Percentiles rank a stretch among this genome's conserved stretches.
phyloP scores from a whole-genome alignment of 2,113 vertebrate genomes.

The Gnathochromis pfefferi region DNA sequence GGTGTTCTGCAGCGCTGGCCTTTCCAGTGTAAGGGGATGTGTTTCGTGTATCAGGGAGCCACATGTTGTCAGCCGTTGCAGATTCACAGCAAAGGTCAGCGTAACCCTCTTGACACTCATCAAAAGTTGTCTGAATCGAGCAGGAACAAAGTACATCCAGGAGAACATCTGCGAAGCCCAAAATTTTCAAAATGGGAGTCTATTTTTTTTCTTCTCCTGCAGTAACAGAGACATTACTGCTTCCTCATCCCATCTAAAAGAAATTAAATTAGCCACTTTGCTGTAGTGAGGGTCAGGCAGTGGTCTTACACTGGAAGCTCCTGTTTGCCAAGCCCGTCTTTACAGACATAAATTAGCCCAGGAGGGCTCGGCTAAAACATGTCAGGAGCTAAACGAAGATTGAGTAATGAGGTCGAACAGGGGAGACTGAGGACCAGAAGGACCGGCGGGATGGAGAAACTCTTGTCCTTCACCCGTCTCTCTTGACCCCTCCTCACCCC shows the following conservation, averaged over 20 bases:
- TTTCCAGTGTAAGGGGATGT: constrained; percentile 38
- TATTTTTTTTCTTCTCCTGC: neutral
- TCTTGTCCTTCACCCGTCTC: constrained; percentile 37
- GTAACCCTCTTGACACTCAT: constrained; percentile 13
- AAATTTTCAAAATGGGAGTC: constrained; percentile 37
- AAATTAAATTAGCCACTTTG: constrained; percentile 68
- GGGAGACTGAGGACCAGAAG: constrained; percentile 51
- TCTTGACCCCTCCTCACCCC: neutral
- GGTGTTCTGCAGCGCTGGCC: constrained; percentile 20
- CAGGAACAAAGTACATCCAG: constrained; percentile 3
- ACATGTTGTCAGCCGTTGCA: constrained; percentile 22
- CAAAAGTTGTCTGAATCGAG: neutral
- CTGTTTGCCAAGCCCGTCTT: constrained; percentile 60
- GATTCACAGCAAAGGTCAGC: constrained; percentile 29
- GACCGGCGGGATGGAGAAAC: constrained; percentile 42
- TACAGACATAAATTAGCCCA: constrained; percentile 63
- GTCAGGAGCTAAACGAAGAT: constrained; percentile 71
- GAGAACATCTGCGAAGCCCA: constrained; percentile 11
- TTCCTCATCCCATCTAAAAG: constrained; percentile 51
- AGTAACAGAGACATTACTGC: constrained; percentile 49
- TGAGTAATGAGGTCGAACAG: constrained; percentile 69
- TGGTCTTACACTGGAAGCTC: constrained; percentile 60
- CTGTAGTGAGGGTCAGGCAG: constrained; percentile 50
- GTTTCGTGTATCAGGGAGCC: constrained; percentile 19
- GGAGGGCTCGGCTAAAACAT: constrained; percentile 67